A percentile compares a stretch with the other conserved stretches of the same genome.
phyloP scores from a whole-genome alignment of 2,113 vertebrate genomes.

The Okapia johnstoni region DNA sequence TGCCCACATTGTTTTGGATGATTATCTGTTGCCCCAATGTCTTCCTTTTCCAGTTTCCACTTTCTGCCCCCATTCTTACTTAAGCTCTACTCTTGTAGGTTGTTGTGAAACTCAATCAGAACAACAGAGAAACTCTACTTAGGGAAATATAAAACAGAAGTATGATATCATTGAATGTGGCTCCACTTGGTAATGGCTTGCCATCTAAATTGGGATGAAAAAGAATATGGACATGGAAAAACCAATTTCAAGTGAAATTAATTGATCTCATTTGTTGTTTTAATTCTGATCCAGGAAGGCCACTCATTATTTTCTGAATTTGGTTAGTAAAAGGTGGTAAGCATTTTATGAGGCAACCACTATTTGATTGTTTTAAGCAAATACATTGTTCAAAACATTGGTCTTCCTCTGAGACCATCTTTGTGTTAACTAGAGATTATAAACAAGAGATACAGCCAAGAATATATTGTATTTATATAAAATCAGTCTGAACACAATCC shows the following conservation, averaged over 20 bases:
- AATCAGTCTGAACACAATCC: not conserved
- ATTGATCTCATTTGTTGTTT: not conserved
- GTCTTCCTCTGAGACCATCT: not conserved
- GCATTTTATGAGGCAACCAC: not conserved
- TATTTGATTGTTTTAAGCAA: not conserved
- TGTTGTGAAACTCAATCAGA: not conserved
- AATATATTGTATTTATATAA: not conserved
- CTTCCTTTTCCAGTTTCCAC: not conserved
- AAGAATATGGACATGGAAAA: not conserved
- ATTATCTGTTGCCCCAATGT: not conserved
- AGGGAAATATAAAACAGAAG: not conserved
- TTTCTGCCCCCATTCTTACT: not conserved
- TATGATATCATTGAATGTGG: not conserved
- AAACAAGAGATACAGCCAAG: not conserved
- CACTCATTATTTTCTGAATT: not conserved
- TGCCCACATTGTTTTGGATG: not conserved
- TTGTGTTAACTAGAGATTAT: not conserved
- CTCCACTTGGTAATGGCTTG: not conserved
- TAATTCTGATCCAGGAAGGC: not conserved
- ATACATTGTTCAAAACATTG: not conserved
- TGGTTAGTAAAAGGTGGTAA: not conserved
- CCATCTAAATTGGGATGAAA: not conserved
- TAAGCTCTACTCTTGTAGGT: not conserved
- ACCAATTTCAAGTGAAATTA: not conserved
- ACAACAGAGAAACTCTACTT: not conserved